Conservation (phyloP, 2,888 invertebrate species). For the Macaria notata region DNA sequence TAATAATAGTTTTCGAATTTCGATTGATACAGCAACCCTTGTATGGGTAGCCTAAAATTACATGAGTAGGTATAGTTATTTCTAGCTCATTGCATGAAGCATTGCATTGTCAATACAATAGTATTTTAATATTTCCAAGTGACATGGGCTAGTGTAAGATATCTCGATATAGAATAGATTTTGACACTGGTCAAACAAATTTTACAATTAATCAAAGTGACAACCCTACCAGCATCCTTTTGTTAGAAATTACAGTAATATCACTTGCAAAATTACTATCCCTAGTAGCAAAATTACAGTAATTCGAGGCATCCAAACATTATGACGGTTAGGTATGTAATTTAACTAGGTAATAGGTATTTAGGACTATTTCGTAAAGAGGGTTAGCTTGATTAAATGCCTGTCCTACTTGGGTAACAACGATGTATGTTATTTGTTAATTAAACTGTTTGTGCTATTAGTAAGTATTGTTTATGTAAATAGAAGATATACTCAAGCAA, state of each 20-base stretch:
- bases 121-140: too few species aligned
- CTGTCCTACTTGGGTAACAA: conserved; percentile 1
- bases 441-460: conserved; percentile 3
- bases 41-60: too few species aligned
- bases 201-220: neutral
- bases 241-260: conserved; percentile 31
- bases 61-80: too few species aligned
- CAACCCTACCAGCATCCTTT: conserved; percentile 29
- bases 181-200: too few species aligned
- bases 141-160: too few species aligned
- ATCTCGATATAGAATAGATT: too few species aligned
- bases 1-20: too few species aligned
- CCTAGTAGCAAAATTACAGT: conserved; percentile 23
- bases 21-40: too few species aligned
- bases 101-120: too few species aligned
- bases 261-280: conserved; percentile 32
- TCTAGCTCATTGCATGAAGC: too few species aligned
- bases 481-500: too few species aligned
- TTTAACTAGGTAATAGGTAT: conserved; percentile 23
- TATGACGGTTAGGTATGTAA: conserved; percentile 24
- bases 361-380: conserved; percentile 22
- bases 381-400: conserved; percentile 24
- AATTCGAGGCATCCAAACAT: conserved; percentile 24
- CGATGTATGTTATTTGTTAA: conserved; percentile 3
- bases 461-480: neutral